Conservation (phyloP, 2,888 invertebrate species). For the Orthonevra nobilis region DNA sequence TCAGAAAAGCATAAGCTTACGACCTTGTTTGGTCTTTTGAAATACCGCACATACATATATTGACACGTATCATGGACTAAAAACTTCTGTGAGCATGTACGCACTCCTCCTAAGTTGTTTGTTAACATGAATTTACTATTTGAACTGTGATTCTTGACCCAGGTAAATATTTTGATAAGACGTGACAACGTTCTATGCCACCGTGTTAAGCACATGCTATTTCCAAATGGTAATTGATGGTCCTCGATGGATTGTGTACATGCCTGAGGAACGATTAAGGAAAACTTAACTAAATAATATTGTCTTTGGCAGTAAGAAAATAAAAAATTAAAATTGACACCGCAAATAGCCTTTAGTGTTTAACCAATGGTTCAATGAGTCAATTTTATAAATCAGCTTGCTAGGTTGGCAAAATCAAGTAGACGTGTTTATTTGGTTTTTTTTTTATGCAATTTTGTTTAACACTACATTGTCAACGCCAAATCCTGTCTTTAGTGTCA, state of each 20-base stretch:
- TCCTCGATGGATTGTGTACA: constrained; percentile 1
- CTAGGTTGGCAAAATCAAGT: neutral
- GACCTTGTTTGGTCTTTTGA: constrained; percentile 50
- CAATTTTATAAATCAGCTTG: too few relatives aligned
- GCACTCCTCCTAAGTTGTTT: constrained; percentile 30
- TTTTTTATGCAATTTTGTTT: neutral
- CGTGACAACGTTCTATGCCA: constrained; percentile 9
- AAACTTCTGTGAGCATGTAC: constrained; percentile 21
- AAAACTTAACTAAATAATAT: too few relatives aligned
- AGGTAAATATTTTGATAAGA: constrained; percentile 39
- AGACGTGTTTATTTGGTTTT: neutral
- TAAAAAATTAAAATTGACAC: too few relatives aligned
- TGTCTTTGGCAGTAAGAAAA: too few relatives aligned
- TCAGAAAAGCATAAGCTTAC: constrained; percentile 34
- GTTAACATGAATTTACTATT: constrained; percentile 39
- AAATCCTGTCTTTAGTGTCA: too few relatives aligned
- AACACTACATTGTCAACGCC: neutral
- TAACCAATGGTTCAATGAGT: too few relatives aligned
- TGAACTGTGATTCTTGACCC: constrained; percentile 43
- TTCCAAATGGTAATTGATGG: too few relatives aligned
- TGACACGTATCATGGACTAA: constrained; percentile 41
- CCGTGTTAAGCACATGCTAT: too few relatives aligned
- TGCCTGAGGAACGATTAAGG: neutral
- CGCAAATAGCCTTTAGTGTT: too few relatives aligned
- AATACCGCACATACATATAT: constrained; percentile 4